phyloP scores from a whole-genome alignment of 2,113 vertebrate species.

The Malurus melanocephalus region DNA sequence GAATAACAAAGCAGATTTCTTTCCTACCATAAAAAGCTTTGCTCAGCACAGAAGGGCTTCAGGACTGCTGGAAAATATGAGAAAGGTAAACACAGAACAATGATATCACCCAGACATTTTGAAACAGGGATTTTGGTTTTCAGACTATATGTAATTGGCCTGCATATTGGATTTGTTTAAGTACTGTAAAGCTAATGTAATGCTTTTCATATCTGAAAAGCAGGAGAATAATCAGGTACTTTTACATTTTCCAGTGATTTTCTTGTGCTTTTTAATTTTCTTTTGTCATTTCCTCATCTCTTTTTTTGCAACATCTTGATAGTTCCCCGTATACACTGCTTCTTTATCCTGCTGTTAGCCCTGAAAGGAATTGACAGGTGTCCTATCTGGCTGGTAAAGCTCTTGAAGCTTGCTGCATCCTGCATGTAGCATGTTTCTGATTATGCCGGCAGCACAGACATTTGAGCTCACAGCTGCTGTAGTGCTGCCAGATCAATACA shows the following conservation, averaged over 20 bases:
- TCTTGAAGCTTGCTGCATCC: conserved; percentile 35
- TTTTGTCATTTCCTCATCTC: background rate
- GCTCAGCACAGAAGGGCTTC: background rate
- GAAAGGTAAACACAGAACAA: conserved; percentile 21
- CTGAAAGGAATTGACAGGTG: conserved; percentile 34
- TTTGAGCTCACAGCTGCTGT: conserved; percentile 41
- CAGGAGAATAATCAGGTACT: background rate
- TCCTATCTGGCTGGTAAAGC: conserved; percentile 32
- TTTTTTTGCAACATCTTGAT: background rate
- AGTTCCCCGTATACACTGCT: background rate
- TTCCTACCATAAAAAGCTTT: conserved; percentile 38
- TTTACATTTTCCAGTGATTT: background rate
- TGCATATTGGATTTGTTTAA: background rate
- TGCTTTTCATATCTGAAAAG: accelerated
- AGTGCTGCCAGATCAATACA: conserved; percentile 31
- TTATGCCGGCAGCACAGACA: background rate
- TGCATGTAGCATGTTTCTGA: conserved; percentile 29
- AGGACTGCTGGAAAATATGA: conserved; percentile 39
- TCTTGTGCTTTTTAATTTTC: background rate
- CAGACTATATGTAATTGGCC: background rate
- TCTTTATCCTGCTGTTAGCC: conserved; percentile 14
- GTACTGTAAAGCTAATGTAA: background rate
- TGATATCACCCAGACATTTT: conserved; percentile 14
- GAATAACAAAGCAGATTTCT: conserved; percentile 25
- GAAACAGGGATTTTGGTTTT: conserved; percentile 1